These are phyloP conservation scores for Otis tarda DNA, from an alignment of 2,113 vertebrate genomes.

Conservation along the genomic window DNA sequence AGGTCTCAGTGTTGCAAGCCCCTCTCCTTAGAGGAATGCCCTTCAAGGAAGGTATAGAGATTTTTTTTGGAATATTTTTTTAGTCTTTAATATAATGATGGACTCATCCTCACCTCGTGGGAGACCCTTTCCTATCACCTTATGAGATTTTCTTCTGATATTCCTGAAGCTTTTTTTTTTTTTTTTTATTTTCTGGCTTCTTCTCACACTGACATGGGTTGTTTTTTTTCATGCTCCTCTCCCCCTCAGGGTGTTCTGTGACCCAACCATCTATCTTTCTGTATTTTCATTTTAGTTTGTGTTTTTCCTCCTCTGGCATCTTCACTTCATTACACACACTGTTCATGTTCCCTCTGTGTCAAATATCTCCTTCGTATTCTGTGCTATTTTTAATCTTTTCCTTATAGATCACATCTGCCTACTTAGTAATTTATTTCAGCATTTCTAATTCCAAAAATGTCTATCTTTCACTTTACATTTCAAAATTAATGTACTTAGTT, in stretches of 20 bases:
- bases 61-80: neutral
- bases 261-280: neutral
- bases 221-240: neutral
- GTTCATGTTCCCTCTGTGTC: neutral
- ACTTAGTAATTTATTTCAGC: neutral
- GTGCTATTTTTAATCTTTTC: neutral
- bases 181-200: neutral
- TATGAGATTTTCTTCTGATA: neutral
- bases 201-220: neutral
- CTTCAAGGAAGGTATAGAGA: no score
- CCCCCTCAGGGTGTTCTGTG: neutral
- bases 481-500: neutral
- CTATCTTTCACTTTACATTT: neutral
- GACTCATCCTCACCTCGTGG: neutral
- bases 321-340: neutral
- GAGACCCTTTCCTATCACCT: neutral
- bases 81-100: neutral
- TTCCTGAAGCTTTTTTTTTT: neutral
- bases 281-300: slow-evolving; percentile 27
- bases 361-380: neutral
- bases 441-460: neutral
- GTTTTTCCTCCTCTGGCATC: neutral
- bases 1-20: neutral
- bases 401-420: neutral
- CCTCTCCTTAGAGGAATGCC: neutral